phyloP scores from a whole-genome alignment of 2,113 vertebrate genomes.

The Aythya baeri region DNA sequence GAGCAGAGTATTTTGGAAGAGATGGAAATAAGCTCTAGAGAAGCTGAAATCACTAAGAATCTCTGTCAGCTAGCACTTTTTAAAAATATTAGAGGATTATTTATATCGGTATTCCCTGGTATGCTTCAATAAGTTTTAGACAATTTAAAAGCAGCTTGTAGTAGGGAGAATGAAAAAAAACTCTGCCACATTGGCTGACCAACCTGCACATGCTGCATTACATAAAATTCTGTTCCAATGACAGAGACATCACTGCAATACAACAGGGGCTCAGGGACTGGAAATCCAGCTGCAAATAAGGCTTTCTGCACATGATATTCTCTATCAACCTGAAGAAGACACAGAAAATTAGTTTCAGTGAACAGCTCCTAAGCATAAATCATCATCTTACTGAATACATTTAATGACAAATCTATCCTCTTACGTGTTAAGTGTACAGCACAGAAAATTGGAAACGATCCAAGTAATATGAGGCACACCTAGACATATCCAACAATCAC shows the following conservation, averaged over 20 bases:
- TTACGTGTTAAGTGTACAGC: background rate
- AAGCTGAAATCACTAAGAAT: background rate
- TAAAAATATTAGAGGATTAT: background rate
- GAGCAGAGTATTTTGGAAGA: background rate
- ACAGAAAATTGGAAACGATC: background rate
- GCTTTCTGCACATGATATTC: constrained; percentile 90
- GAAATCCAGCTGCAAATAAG: constrained; percentile 86
- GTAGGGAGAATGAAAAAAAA: background rate
- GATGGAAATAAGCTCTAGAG: background rate
- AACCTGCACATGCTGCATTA: constrained; percentile 92
- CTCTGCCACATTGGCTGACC: background rate
- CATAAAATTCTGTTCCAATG: constrained; percentile 93
- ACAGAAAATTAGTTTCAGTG: background rate
- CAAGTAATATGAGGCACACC: background rate
- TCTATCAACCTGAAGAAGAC: constrained; percentile 83
- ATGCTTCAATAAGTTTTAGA: background rate
- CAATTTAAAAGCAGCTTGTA: background rate
- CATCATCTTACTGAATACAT: background rate
- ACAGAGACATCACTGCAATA: constrained; percentile 83
- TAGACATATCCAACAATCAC: background rate
- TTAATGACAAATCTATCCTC: background rate
- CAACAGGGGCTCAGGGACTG: constrained; percentile 88
- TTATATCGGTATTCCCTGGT: background rate
- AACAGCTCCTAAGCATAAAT: background rate
- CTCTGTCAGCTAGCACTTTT: background rate